These are phyloP conservation scores for Pogonocherus hispidulus DNA, from an alignment of 2,888 invertebrate species.

Conservation along the genomic window DNA sequence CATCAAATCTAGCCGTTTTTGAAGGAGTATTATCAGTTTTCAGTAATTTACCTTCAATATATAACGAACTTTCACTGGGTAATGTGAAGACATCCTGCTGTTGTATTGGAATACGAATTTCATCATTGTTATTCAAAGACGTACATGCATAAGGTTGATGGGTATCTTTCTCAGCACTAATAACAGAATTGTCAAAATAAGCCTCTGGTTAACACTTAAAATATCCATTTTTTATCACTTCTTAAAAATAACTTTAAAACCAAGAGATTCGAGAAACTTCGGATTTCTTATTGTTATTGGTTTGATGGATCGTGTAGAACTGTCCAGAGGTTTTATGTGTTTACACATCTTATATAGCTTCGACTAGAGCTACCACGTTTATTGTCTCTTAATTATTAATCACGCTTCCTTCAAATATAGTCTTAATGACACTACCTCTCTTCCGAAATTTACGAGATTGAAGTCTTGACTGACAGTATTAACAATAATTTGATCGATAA, in stretches of 20 bases:
- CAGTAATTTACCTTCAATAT: constrained; percentile 44
- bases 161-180: constrained; percentile 29
- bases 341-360: background rate
- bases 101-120: constrained; percentile 59
- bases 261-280: constrained; percentile 32
- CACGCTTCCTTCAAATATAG: constrained; percentile 22
- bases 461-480: constrained; percentile 35
- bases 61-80: constrained; percentile 53
- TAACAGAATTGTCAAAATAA: constrained; percentile 48
- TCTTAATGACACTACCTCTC: constrained; percentile 27
- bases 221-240: constrained; percentile 37
- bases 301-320: constrained; percentile 1
- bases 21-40: constrained; percentile 18
- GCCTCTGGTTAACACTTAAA: constrained; percentile 43
- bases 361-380: background rate
- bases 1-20: constrained; percentile 35
- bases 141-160: constrained; percentile 55
- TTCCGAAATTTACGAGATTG: constrained; percentile 12
- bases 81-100: constrained; percentile 55
- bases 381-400: background rate
- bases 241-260: constrained; percentile 35
- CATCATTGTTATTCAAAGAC: constrained; percentile 58
- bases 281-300: constrained; percentile 31
- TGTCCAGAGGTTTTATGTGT: constrained; percentile 6
- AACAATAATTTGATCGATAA: constrained; percentile 27